These are phyloP conservation scores for Garra rufa DNA, from an alignment of 2,113 vertebrate genomes.

Conservation along the genomic window DNA sequence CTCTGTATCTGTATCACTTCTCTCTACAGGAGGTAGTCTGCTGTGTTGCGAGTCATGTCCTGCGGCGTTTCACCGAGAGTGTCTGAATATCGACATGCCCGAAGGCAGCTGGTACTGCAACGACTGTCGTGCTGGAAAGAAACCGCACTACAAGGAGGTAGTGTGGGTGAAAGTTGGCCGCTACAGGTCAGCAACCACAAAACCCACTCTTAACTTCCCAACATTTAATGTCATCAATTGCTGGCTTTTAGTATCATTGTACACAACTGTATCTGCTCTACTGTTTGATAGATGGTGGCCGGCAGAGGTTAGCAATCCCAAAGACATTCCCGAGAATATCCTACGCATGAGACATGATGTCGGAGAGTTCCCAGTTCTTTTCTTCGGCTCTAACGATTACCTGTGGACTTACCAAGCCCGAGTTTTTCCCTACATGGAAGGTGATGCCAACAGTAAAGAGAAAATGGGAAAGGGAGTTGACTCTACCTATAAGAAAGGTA, in stretches of 20 bases:
- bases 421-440: conserved; percentile 98
- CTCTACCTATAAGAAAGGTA: conserved; percentile 95
- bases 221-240: background rate
- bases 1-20: conserved; percentile 19
- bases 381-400: conserved; percentile 98
- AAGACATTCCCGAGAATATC: conserved; percentile 93
- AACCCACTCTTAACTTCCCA: background rate
- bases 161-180: conserved; percentile 98
- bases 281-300: conserved; percentile 91
- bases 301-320: conserved; percentile 95
- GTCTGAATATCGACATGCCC: conserved; percentile 97
- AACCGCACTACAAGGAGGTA: conserved; percentile 94
- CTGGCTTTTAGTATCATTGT: background rate
- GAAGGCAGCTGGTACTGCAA: conserved; percentile 99
- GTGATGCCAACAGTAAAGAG: conserved; percentile 96
- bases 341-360: conserved; percentile 95
- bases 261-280: background rate
- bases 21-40: conserved; percentile 89
- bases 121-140: conserved; percentile 96
- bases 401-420: conserved; percentile 98
- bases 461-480: conserved; percentile 98
- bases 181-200: conserved; percentile 86
- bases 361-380: conserved; percentile 96
- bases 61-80: conserved; percentile 96
- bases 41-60: conserved; percentile 98